Evolutionary conservation across 2,888 invertebrate genomes (phyloP).

Genomic region (Rhabditoides inermis): DNA sequence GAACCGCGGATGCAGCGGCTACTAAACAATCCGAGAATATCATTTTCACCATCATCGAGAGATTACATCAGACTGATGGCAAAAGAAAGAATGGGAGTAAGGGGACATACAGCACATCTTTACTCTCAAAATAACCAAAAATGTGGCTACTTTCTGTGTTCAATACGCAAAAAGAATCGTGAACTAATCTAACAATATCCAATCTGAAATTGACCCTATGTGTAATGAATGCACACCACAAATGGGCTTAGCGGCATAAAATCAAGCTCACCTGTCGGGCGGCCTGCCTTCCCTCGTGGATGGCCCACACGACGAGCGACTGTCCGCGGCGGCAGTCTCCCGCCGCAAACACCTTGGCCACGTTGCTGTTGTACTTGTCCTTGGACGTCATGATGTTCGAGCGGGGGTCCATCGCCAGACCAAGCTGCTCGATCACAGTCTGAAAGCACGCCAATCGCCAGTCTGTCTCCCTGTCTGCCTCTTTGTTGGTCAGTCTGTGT

Average conservation of each 20-base stretch:
- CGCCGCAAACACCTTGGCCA: slow-evolving; percentile 62
- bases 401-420: slow-evolving; percentile 75
- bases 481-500: not conserved
- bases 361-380: slow-evolving; percentile 70
- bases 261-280: slow-evolving; percentile 65
- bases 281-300: slow-evolving; percentile 92
- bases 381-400: slow-evolving; percentile 79
- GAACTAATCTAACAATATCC: no score
- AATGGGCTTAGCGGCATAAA: not conserved
- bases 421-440: slow-evolving; percentile 71
- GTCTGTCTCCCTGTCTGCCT: not conserved
- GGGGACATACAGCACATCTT: no score
- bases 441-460: slow-evolving; percentile 53
- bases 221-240: not conserved
- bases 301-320: slow-evolving; percentile 96
- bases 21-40: no score
- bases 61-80: no score
- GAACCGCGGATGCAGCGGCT: no score
- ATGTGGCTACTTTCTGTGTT: no score
- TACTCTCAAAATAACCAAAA: no score
- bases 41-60: no score
- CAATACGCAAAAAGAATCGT: no score
- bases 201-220: no score
- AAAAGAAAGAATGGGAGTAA: no score
- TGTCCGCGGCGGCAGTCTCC: slow-evolving; percentile 96